These are phyloP conservation scores for Caerostris darwini DNA, from an alignment of 1,140 invertebrate genomes.

Conservation along the genomic window DNA sequence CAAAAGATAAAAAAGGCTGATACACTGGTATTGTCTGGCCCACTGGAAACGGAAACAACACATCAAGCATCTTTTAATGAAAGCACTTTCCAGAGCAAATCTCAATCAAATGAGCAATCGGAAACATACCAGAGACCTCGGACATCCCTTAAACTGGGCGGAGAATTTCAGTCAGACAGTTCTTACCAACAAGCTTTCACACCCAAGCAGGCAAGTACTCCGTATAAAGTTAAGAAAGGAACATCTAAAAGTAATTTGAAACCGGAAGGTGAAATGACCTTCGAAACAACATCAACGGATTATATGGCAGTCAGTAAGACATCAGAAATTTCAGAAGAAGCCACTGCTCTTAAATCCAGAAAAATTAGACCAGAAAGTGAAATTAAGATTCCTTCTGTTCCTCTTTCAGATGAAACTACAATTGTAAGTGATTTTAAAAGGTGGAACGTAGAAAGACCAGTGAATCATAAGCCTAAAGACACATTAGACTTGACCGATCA, in stretches of 20 bases:
- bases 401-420: conserved; percentile 63
- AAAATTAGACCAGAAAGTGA: conserved; percentile 47
- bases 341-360: background rate
- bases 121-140: conserved; percentile 41
- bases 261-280: conserved; percentile 66
- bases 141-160: conserved; percentile 50
- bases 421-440: conserved; percentile 58
- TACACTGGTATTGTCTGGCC: conserved; percentile 17
- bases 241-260: conserved; percentile 52
- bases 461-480: conserved; percentile 51
- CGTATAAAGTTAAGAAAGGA: conserved; percentile 52
- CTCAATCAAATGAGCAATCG: background rate
- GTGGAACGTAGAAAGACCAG: conserved; percentile 70
- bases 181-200: conserved; percentile 63
- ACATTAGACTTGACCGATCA: conserved; percentile 6
- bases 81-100: conserved; percentile 28
- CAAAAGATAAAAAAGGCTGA: conserved; percentile 50
- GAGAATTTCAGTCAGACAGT: conserved; percentile 70
- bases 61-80: conserved; percentile 32
- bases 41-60: conserved; percentile 41
- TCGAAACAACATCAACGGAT: conserved; percentile 69
- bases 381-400: conserved; percentile 61
- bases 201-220: background rate
- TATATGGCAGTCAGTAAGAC: conserved; percentile 40
- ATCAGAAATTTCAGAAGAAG: conserved; percentile 1